These are phyloP conservation scores for Drosophila cognata DNA, from an alignment of 2,888 invertebrate species.

Conservation along the genomic window DNA sequence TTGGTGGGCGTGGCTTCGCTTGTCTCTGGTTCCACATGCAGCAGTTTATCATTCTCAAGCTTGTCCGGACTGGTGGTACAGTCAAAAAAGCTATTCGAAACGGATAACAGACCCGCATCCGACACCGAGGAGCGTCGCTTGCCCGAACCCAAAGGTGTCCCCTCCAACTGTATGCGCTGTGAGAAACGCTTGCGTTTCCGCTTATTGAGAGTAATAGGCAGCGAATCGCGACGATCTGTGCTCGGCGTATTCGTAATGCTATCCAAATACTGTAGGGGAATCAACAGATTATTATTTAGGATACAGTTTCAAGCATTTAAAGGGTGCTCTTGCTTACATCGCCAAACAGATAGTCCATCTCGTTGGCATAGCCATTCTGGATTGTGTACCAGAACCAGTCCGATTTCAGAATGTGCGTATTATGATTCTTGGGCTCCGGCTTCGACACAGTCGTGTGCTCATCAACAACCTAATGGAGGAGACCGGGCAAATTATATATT, in stretches of 20 bases:
- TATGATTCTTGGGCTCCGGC: slow-evolving; percentile 89
- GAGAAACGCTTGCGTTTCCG: slow-evolving; percentile 93
- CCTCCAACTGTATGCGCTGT: slow-evolving; percentile 83
- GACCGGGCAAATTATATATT: neutral
- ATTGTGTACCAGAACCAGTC: slow-evolving; percentile 99
- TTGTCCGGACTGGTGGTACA: slow-evolving; percentile 93
- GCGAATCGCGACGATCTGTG: slow-evolving; percentile 87
- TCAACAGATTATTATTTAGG: neutral
- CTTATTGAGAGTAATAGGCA: slow-evolving; percentile 86
- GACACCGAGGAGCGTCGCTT: slow-evolving; percentile 95
- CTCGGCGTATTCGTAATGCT: slow-evolving; percentile 85
- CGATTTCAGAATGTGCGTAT: slow-evolving; percentile 92
- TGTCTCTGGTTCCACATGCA: slow-evolving; percentile 76
- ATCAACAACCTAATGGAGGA: slow-evolving; percentile 91
- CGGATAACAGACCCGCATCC: slow-evolving; percentile 92
- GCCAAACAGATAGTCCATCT: slow-evolving; percentile 94
- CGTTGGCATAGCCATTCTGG: slow-evolving; percentile 97
- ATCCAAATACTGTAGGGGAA: slow-evolving; percentile 81
- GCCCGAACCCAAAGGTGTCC: slow-evolving; percentile 84
- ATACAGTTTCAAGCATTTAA: neutral
- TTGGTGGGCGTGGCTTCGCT: slow-evolving; percentile 81
- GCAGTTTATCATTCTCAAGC: slow-evolving; percentile 83
- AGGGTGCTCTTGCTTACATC: slow-evolving; percentile 87
- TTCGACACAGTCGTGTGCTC: slow-evolving; percentile 90
- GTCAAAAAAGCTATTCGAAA: slow-evolving; percentile 95